A percentile compares a stretch with the other conserved stretches of the same genome.
These are phyloP conservation scores for Lacanobia wlatinum DNA, from an alignment of 2,888 invertebrate species.

Conservation along the genomic window DNA sequence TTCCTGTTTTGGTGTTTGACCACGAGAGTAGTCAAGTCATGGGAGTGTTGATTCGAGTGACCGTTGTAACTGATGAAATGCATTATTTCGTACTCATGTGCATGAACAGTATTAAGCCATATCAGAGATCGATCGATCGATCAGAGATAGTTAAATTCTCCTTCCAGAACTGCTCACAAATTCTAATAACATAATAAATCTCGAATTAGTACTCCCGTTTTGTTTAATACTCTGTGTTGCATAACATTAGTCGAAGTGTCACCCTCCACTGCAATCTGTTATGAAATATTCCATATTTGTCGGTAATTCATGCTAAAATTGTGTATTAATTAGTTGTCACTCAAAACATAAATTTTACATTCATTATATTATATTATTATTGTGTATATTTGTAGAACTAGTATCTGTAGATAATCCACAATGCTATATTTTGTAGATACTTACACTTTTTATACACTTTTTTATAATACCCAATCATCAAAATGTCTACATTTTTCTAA, in stretches of 20 bases:
- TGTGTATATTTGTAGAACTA: slow-evolving; percentile 15
- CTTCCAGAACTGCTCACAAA: not conserved
- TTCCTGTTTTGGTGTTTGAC: not conserved
- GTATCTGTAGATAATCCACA: slow-evolving; percentile 12
- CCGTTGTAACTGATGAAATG: not conserved
- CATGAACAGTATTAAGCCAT: too few relatives aligned
- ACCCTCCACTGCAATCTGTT: slow-evolving; percentile 19
- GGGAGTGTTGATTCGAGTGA: slow-evolving; percentile 11
- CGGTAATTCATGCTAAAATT: slow-evolving; percentile 45
- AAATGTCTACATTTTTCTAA: slow-evolving; percentile 18
- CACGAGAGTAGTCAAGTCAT: slow-evolving; percentile 20
- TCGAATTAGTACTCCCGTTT: slow-evolving; percentile 9
- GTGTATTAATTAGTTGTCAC: slow-evolving; percentile 42
- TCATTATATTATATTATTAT: slow-evolving; percentile 7
- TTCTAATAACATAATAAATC: not conserved
- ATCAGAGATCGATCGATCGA: too few relatives aligned
- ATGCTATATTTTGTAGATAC: slow-evolving; percentile 23
- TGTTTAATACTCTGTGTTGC: slow-evolving; percentile 9
- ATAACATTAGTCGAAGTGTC: slow-evolving; percentile 33
- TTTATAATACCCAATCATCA: not conserved
- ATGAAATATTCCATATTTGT: slow-evolving; percentile 10
- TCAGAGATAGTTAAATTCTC: not conserved
- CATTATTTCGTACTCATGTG: not conserved
- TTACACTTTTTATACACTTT: slow-evolving; percentile 6
- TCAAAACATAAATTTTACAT: slow-evolving; percentile 32